Evolutionary conservation across 23 tunicate species (phyloP), one percentile per base, ranked within the genome.

Genomic region (Oikopleura dioica): DNA sequence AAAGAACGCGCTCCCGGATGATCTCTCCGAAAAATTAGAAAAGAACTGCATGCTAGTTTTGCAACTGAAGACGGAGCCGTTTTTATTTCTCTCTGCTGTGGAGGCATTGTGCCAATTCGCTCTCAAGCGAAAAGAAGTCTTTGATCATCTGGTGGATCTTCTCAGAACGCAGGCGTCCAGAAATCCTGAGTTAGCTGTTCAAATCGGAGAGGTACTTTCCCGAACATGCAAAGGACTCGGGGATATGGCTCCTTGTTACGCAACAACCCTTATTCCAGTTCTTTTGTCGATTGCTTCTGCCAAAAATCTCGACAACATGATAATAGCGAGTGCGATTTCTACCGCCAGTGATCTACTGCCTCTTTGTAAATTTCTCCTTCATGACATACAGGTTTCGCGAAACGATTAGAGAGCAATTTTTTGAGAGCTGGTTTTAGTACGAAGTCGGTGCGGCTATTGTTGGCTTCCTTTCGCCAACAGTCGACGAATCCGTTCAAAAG

Each of bases 191-290:
- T 28, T 63, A 28, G 72, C 72, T 24, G 4, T 63, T 23, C 72
- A 63, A 28, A 2, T 63, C 26, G 72, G 72, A 2, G 72, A 63
- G 33, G 26, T 63, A 12, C 33, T 63, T 24, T 23, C 72, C 5
- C 72, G 72, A 21, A 31, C 26, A 2, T 63, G 72, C 33, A 16
- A 23, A 24, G 33, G 26, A 63, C 33, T 63, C 2, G 72, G 72
- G 4, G 72, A 63, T 63, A 63, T 63, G 72, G 72, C 72, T 2
- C 30, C 72, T 24, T 2, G 30, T 21, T 63, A 63, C 72, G 72
- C 72, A 12, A 63, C 16, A 63, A 31, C 16, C 33, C 16, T 63
- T 63, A 63, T 63, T 21, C 72, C 72, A 23, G 33, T 63, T 63
- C 26, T 63, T 12, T 28, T 63, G 2, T 63, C 72, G 32, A 63